Evolutionary conservation across 2,113 vertebrate species (phyloP).

Genomic region (Corynorhinus townsendii): DNA sequence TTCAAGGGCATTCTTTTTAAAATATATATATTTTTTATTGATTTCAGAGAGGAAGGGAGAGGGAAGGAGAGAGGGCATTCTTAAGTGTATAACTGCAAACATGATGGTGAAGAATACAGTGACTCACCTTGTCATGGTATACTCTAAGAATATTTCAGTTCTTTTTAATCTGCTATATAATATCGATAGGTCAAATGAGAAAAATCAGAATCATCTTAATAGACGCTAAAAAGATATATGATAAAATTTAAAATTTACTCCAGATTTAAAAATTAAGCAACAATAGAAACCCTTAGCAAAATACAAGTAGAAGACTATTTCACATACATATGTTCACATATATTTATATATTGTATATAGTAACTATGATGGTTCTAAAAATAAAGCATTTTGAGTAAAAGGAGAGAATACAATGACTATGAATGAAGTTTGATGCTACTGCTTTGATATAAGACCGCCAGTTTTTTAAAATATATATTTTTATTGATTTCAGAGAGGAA

Average conservation of each 20-base stretch:
- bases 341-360: neutral
- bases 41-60: too few species aligned
- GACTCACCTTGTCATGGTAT: neutral
- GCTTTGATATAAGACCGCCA: neutral
- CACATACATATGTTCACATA: neutral
- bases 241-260: constrained; percentile 11
- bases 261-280: neutral
- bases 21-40: too few species aligned
- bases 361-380: neutral
- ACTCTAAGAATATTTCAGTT: neutral
- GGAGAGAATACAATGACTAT: too few species aligned
- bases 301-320: neutral
- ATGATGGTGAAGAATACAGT: neutral
- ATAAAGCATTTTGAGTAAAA: neutral
- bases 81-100: neutral
- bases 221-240: neutral
- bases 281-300: neutral
- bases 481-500: too few species aligned
- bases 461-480: neutral
- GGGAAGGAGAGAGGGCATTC: too few species aligned
- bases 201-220: neutral
- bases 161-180: neutral
- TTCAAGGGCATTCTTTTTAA: neutral
- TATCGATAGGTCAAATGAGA: neutral
- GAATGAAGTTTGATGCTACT: neutral